These are phyloP conservation scores for Amniataba percoides DNA, from an alignment of 2,797 vertebrate genomes.

Conservation along the genomic window DNA sequence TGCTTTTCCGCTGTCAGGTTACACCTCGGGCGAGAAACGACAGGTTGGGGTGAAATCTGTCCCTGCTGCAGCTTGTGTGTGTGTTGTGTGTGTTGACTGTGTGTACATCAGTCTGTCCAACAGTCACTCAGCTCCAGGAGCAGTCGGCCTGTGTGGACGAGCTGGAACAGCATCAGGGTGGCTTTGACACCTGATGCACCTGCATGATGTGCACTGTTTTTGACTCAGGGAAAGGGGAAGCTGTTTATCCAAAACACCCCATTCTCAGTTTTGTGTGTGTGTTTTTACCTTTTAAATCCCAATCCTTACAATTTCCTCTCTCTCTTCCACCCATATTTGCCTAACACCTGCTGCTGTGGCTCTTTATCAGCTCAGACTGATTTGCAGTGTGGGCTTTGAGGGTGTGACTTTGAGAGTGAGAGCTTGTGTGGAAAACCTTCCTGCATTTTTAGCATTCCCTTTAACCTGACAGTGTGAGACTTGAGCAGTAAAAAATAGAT, in stretches of 20 bases:
- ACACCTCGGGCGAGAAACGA: slow-evolving; percentile 32
- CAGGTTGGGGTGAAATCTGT: slow-evolving; percentile 9
- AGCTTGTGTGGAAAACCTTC: slow-evolving; percentile 30
- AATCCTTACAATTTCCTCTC: neutral
- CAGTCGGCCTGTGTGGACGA: neutral
- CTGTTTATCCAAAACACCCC: neutral
- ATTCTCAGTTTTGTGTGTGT: neutral
- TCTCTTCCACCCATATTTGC: neutral
- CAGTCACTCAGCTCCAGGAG: neutral
- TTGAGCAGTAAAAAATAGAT: neutral
- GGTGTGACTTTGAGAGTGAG: slow-evolving; percentile 50
- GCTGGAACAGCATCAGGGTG: neutral
- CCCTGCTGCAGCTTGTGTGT: neutral
- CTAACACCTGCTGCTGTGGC: neutral
- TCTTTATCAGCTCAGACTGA: slow-evolving; percentile 43
- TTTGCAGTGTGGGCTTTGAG: slow-evolving; percentile 25
- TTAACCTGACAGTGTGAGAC: neutral
- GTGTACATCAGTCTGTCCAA: slow-evolving; percentile 3
- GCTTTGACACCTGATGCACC: slow-evolving; percentile 27
- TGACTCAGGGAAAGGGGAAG: neutral
- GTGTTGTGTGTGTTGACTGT: slow-evolving; percentile 23
- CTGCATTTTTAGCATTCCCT: slow-evolving; percentile 11
- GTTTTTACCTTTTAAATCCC: neutral
- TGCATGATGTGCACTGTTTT: slow-evolving; percentile 21
- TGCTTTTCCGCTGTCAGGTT: slow-evolving; percentile 54